Evolutionary conservation across 37 sponge, comb jelly and placozoan genomes (phyloP).

Genomic region (Sycon ciliatum): DNA sequence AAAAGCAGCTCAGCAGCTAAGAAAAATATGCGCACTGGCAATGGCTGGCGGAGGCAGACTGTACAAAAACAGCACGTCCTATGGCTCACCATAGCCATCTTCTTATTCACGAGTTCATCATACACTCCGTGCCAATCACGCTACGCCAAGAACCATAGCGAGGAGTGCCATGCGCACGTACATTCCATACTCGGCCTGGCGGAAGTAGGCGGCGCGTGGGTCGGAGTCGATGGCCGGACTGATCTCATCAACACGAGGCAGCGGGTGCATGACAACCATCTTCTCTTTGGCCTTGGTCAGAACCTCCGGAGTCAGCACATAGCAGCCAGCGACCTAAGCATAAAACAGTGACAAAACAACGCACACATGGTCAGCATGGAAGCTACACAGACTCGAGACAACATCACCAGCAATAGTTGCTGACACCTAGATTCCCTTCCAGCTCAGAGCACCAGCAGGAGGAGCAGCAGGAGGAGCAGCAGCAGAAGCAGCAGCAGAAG

Average conservation of each 20-base stretch:
- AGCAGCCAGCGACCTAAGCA: constrained; percentile 68
- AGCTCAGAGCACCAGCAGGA: too few relatives aligned
- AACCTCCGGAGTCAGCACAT: constrained; percentile 73
- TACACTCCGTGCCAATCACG: constrained; percentile 1
- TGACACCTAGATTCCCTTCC: too few relatives aligned
- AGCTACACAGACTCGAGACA: not conserved
- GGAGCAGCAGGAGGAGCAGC: too few relatives aligned
- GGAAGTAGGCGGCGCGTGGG: constrained; percentile 92
- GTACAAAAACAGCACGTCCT: too few relatives aligned
- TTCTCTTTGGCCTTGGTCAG: constrained; percentile 88
- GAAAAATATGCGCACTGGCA: too few relatives aligned
- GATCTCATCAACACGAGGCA: constrained; percentile 91
- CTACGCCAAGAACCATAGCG: constrained; percentile 40
- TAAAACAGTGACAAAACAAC: constrained; percentile 1
- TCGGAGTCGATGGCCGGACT: constrained; percentile 91
- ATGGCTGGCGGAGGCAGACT: too few relatives aligned
- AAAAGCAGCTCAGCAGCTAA: too few relatives aligned
- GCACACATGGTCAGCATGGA: not conserved
- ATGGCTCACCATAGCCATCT: not conserved
- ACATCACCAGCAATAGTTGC: not conserved
- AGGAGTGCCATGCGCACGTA: constrained; percentile 94
- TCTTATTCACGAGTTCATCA: not conserved
- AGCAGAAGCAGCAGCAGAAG: too few relatives aligned
- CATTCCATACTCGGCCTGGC: constrained; percentile 95
- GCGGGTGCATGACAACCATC: constrained; percentile 89